A percentile compares a stretch with the other conserved stretches of the same genome.
phyloP scores from a whole-genome alignment of 2,888 invertebrate species.

The Dascillus cervinus region DNA sequence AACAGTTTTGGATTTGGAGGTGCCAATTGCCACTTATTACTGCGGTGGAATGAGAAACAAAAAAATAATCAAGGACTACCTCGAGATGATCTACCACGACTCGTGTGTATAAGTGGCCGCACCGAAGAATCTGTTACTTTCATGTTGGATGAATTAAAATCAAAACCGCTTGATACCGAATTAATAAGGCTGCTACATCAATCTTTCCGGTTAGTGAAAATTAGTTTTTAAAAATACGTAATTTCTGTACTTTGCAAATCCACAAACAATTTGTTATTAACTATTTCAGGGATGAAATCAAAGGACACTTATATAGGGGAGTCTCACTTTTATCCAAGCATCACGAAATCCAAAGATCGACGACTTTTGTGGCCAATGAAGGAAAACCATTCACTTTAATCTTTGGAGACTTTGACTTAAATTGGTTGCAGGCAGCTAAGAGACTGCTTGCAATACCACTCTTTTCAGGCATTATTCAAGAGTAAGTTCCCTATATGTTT shows the following conservation, averaged over 20 bases:
- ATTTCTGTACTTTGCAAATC: too few species aligned
- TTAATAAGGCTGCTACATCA: conserved; percentile 32
- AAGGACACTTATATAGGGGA: conserved; percentile 2
- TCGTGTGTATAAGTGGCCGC: conserved; percentile 71
- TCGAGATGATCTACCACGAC: conserved; percentile 63
- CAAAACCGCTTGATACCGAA: conserved; percentile 55
- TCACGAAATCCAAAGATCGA: neutral
- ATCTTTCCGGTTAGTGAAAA: conserved; percentile 28
- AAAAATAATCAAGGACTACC: conserved; percentile 52
- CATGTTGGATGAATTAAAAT: conserved; percentile 57
- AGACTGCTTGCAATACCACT: neutral
- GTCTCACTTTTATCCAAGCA: neutral
- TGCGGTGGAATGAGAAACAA: conserved; percentile 52
- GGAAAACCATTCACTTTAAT: conserved; percentile 1
- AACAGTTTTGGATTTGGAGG: conserved; percentile 95
- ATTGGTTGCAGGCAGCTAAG: too few species aligned
- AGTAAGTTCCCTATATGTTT: too few species aligned
- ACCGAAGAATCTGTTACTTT: conserved; percentile 66
- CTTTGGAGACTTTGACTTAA: too few species aligned
- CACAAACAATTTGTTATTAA: too few species aligned
- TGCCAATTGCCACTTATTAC: conserved; percentile 67
- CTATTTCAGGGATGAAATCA: conserved; percentile 10
- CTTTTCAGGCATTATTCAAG: too few species aligned
- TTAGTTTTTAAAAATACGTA: too few species aligned
- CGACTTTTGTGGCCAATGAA: too few species aligned